Evolutionary conservation across 35 echinoderm and acorn worm species (phyloP).

Genomic region (Heliocidaris tuberculata): DNA sequence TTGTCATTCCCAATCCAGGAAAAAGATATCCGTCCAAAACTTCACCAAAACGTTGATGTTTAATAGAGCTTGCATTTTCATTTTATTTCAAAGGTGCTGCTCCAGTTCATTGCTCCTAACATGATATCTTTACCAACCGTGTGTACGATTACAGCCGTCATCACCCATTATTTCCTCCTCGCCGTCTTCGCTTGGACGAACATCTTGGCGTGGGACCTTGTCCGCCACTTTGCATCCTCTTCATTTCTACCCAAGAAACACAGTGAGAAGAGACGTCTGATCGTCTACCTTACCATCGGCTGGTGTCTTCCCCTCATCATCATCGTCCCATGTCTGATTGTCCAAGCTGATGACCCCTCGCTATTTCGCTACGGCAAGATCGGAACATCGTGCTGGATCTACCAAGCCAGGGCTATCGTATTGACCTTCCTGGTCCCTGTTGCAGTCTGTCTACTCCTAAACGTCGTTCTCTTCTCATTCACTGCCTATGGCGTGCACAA

Average conservation of each 20-base stretch:
- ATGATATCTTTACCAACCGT: background rate
- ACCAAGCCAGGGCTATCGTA: background rate
- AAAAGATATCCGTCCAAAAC: background rate
- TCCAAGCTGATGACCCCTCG: background rate
- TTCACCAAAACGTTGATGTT: too few relatives aligned
- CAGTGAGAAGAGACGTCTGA: background rate
- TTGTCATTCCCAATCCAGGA: background rate
- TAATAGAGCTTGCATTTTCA: background rate
- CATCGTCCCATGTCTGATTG: background rate
- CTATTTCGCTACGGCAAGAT: slow-evolving; percentile 4
- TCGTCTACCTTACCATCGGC: background rate
- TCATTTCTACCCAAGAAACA: background rate
- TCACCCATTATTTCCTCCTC: background rate
- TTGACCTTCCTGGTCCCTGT: slow-evolving; percentile 12
- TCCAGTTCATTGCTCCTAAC: background rate
- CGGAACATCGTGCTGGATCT: slow-evolving; percentile 1
- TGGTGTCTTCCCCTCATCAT: slow-evolving; percentile 28
- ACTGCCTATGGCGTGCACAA: background rate
- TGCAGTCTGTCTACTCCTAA: background rate
- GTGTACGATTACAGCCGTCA: background rate
- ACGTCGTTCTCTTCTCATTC: background rate
- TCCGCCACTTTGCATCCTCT: slow-evolving; percentile 12
- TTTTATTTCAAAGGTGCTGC: background rate
- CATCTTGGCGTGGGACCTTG: slow-evolving; percentile 22
- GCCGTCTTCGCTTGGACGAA: slow-evolving; percentile 32